Evolutionary conservation across 1,140 invertebrate species (phyloP), one percentile per base, ranked within the genome.

Genomic region (Pentalonia nigronervosa): DNA sequence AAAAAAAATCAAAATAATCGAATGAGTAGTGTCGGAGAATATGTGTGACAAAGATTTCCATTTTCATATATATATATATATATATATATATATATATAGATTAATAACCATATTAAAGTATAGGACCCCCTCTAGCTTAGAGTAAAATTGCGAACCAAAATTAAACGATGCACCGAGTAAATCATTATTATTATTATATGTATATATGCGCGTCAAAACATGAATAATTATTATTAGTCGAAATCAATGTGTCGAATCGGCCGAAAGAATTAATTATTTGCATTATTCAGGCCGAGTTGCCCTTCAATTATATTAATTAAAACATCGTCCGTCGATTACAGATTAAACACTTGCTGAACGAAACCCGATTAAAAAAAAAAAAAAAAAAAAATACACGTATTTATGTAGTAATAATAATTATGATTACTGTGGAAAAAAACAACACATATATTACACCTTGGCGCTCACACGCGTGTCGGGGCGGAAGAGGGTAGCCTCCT

Each of bases 351-450:
- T 90, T 67, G 67, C 25, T 76, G 45, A 76, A 67, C 30, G 34
- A 41, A 91, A 76, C 47, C 47, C 81, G 90, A 91, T 91, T 81
- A 48, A 76, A 91, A 76, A 76, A n/a, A 30, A 76, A n/a, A 76
- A n/a, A n/a, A n/a, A n/a, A 53, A 21, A 3, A 53, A 53, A n/a
- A n/a, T n/a, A 41, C 41, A 41, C 41, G 4, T 41, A 41, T 41
- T 41, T 53, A 50, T 60, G 11, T 60, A 67, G 60, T 17, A n/a
- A 76, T 76, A 76, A 76, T 76, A 76, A 76, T 76, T 30, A 67
- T 67, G 30, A 67, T 67, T 67, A 67, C 30, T 14, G 11, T 67
- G 23, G 30, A 67, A 67, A 90, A 41, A 25, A 90, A 84, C 7
- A 84, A 87, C 86, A 34, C 84, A 67, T 20, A 67, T 34, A 17